phyloP scores from a whole-genome alignment of 1,140 invertebrate genomes.

The Bradynema listronoti region DNA sequence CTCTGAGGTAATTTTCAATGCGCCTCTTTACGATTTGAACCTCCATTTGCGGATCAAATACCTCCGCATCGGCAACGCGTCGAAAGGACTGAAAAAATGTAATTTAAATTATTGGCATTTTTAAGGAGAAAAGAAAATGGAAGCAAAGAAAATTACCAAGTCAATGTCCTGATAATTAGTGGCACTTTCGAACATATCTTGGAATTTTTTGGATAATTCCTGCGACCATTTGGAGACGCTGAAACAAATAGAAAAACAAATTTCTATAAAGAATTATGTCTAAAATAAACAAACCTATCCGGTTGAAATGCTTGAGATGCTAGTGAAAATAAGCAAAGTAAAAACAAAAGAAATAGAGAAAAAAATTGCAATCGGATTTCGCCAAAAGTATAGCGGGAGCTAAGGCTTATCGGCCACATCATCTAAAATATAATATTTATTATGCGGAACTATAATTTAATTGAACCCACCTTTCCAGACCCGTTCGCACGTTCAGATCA shows the following conservation, averaged over 20 bases:
- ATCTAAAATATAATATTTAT: no score
- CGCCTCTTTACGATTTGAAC: constrained; percentile 42
- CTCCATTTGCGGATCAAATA: constrained; percentile 50
- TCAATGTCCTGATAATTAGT: constrained; percentile 44
- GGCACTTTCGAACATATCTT: constrained; percentile 39
- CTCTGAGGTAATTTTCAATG: constrained; percentile 49
- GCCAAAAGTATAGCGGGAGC: constrained; percentile 13
- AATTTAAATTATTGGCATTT: constrained; percentile 7
- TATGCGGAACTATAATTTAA: no score
- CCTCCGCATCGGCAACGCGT: constrained; percentile 42
- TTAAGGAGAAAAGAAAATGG: not conserved
- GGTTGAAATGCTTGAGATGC: not conserved
- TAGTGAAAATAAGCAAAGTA: not conserved
- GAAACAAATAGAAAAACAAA: constrained; percentile 61
- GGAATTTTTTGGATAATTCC: constrained; percentile 31
- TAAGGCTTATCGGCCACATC: not conserved
- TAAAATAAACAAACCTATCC: constrained; percentile 1
- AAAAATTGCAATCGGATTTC: not conserved
- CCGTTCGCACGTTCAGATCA: no score
- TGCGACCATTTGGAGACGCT: constrained; percentile 79
- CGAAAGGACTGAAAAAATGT: constrained; percentile 38
- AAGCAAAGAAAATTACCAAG: constrained; percentile 22
- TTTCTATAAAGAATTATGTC: not conserved
- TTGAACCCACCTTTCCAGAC: no score
- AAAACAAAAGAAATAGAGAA: not conserved